Percentiles rank a stretch among this genome's conserved stretches.
These are phyloP conservation scores for Carassius auratus DNA, from an alignment of 2,113 vertebrate genomes.

Conservation along the genomic window DNA sequence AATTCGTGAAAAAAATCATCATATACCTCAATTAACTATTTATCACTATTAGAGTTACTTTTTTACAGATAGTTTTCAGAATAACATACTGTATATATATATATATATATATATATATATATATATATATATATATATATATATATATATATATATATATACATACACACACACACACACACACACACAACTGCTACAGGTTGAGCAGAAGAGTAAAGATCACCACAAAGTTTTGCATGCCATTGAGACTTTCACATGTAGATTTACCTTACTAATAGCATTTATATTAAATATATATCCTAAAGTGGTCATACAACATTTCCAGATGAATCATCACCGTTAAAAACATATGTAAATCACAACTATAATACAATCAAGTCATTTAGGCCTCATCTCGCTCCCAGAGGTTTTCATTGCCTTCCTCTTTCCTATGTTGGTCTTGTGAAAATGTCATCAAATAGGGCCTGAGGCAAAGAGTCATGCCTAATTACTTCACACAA, in stretches of 20 bases:
- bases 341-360: not conserved
- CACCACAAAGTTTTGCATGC: not conserved
- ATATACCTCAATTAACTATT: too few species aligned
- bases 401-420: not conserved
- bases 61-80: too few species aligned
- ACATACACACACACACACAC: too few species aligned
- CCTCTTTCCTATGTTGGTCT: not conserved
- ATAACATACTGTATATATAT: too few species aligned
- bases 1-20: too few species aligned
- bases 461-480: not conserved
- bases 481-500: constrained; percentile 13
- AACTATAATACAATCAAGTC: not conserved
- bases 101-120: too few species aligned
- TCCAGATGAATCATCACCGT: not conserved
- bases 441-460: constrained; percentile 15
- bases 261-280: not conserved
- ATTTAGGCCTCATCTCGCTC: not conserved
- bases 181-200: not conserved
- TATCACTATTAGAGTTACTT: too few species aligned
- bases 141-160: too few species aligned
- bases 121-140: too few species aligned
- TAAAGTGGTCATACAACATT: not conserved
- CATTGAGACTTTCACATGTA: not conserved
- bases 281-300: not conserved
- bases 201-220: not conserved